Base-by-base conservation (phyloP, 2,113 vertebrate genomes). In the Bujurquina vittata region DNA sequence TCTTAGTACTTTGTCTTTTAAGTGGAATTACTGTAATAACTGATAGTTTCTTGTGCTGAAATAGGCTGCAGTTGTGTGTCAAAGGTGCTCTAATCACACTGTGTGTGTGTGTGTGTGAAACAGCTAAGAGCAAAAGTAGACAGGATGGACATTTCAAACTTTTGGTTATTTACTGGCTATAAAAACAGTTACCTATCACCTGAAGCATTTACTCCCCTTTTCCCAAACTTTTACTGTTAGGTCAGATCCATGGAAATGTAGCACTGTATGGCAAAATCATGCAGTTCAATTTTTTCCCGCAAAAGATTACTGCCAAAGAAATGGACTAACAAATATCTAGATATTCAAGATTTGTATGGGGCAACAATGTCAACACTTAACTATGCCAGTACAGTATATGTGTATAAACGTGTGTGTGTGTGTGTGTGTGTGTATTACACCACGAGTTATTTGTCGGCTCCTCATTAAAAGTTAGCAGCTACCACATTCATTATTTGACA, bases 401-500 rank as follows among this genome's bases (percentile, higher is more conserved):
- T 73, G 69, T 77, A 81, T 79, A 46, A 83, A 62, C 83, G 46
- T 43, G 2, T 79, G 31, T 56, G 57, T 65, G 40, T 46, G 43
- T 58, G 23, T 80, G 76, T n/a, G 6, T 59, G 63, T 75, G 14
- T 77, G 55, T 80, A 78, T 88, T 63, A 73, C 40, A 76, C 73
- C 62, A 75, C 60, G 58, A 83, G 62, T 72, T 78, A 88, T 80
- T 74, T 69, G 37, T 77, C 65, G 58, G 65, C 43, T 75, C 74
- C 86, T 88, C 87, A 88, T 92, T 92, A 90, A 83, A 87, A 82
- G 29, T 67, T 79, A 74, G 75, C 72, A 78, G 76, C 6, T 31
- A 57, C 69, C 73, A 59, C 62, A 73, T 43, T 91, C 26, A 80
- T 75, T 91, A 87, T 85, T 81, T 89, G 79, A 81, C 63, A 65